Base-by-base conservation (phyloP, 2,113 vertebrate genomes). In the Mus pahari region DNA sequence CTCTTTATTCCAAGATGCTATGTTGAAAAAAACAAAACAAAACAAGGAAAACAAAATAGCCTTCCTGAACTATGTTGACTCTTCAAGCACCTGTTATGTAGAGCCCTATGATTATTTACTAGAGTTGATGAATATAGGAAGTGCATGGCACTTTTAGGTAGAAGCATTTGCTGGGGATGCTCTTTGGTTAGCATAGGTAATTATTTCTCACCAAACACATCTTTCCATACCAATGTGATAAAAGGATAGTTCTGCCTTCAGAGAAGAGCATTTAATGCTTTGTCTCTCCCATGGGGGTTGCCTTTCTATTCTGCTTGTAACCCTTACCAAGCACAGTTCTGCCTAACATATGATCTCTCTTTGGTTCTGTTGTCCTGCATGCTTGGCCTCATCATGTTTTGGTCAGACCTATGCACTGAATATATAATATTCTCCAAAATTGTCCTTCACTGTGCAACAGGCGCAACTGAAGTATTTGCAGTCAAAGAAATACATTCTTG, bases 101-200 rank as follows among this genome's bases (percentile, higher is more conserved):
- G 91, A 94, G 88, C 84, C 71, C 86, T 94, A 28, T 91, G n/a
- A 19, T 71, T 86, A 90, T 53, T 71, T 86, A 90, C 62, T 70
- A 78, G 60, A 42, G 24, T 73, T 90, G 91, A 90, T 77, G 22
- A 82, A 75, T 96, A 60, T 83, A 95, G 96, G 96, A 93, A 95
- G 90, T 78, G 22, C 11, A 0, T 45, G 8, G 68, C 89, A 86
- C 90, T 98, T 92, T 97, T 95, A 96, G 90, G 36, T 8, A 55
- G 7, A 86, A 66, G 31, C 55, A 92, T 91, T 97, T 95, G 11
- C 73, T 60, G 86, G 84, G 86, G 60, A 97, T 74, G 14, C 39
- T 94, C n/a, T 92, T 39, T 92, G 82, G 94, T 93, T 68, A 91
- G 55, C n/a, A 97, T 50, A 96, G 91, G n/a, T 89, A 93, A 71